These are phyloP conservation scores for Limnephilus lunatus DNA, from an alignment of 2,888 invertebrate genomes.

Conservation along the genomic window DNA sequence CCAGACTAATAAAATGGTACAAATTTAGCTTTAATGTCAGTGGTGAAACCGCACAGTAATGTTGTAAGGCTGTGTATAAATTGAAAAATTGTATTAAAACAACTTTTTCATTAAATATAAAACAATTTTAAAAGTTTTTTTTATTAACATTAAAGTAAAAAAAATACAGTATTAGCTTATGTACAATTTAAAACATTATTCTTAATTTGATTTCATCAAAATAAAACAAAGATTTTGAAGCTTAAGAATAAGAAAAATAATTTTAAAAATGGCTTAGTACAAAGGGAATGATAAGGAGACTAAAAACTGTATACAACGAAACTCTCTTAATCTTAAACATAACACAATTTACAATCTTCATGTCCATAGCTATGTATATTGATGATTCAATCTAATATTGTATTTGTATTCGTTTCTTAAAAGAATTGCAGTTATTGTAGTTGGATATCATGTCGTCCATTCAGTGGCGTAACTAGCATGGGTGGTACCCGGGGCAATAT, in stretches of 20 bases:
- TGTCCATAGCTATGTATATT: too few species aligned
- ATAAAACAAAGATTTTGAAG: neutral
- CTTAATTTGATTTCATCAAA: neutral
- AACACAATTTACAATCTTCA: neutral
- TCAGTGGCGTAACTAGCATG: too few species aligned
- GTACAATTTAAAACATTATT: neutral
- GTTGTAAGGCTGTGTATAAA: too few species aligned
- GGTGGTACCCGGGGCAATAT: too few species aligned
- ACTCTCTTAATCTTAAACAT: neutral
- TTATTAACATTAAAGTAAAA: neutral
- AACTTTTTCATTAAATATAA: neutral
- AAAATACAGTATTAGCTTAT: neutral
- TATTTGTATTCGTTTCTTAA: too few species aligned
- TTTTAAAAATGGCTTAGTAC: neutral
- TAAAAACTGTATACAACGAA: neutral
- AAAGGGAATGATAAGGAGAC: neutral
- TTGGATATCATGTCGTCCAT: too few species aligned
- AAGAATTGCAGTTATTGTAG: too few species aligned
- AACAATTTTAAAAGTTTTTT: neutral
- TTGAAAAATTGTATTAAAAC: too few species aligned
- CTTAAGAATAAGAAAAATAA: neutral
- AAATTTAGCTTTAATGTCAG: too few species aligned
- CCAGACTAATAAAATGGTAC: too few species aligned
- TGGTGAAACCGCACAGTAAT: too few species aligned
- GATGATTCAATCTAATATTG: too few species aligned